These are phyloP conservation scores for Cyprinus carpio DNA, from an alignment of 2,113 vertebrate species.

Conservation along the genomic window DNA sequence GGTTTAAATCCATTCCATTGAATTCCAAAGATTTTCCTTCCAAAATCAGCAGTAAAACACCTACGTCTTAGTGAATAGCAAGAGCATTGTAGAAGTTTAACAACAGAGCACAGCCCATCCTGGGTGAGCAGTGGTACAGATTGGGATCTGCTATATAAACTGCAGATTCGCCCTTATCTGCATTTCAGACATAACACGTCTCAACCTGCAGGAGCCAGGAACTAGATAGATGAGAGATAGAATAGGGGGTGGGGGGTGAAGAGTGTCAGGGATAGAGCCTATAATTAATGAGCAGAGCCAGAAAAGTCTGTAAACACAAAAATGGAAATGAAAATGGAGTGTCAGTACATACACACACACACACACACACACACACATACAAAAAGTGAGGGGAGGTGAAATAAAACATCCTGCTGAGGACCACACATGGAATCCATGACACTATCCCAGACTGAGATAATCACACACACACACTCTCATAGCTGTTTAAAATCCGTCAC, in stretches of 20 bases:
- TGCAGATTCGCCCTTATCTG: constrained; percentile 8
- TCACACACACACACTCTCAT: constrained; percentile 27
- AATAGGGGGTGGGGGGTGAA: background rate
- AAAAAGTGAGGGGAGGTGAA: background rate
- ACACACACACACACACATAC: too few species aligned
- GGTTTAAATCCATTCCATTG: background rate
- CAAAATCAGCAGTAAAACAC: background rate
- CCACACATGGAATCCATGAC: constrained; percentile 24
- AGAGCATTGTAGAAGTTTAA: background rate
- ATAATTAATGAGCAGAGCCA: constrained; percentile 20
- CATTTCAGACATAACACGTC: constrained; percentile 40
- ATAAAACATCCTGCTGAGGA: constrained; percentile 22
- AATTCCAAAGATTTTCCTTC: background rate
- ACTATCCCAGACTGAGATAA: constrained; percentile 36
- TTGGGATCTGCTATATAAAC: constrained; percentile 4
- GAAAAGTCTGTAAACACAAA: constrained; percentile 19
- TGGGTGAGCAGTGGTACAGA: background rate
- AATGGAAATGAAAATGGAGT: background rate
- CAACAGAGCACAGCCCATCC: background rate
- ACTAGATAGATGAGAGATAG: constrained; percentile 9
- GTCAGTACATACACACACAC: background rate
- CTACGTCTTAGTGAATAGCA: background rate
- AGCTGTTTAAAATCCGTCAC: constrained; percentile 19
- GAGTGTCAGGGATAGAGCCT: background rate
- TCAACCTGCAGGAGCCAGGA: constrained; percentile 12